Base-by-base conservation (phyloP, 2,113 vertebrate genomes). In the Nansenia antarctica region DNA sequence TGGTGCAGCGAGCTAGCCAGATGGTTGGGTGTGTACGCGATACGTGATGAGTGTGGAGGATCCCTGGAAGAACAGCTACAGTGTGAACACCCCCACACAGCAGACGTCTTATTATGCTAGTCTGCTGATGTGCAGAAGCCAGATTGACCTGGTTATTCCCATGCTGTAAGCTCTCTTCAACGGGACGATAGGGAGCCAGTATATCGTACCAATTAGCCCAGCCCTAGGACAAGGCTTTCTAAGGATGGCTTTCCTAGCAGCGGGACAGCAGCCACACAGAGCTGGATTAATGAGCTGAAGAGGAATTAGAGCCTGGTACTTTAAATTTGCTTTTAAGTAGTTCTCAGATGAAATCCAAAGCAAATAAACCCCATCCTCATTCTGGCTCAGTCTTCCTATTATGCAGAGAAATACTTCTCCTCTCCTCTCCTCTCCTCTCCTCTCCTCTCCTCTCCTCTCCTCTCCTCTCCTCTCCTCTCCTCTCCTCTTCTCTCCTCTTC, bases 131-230 rank as follows among this genome's bases (percentile, higher is more conserved):
- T n/a, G n/a, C n/a, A n/a, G n/a, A n/a, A n/a, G n/a, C n/a, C n/a
- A n/a, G n/a, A n/a, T n/a, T n/a, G n/a, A n/a, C n/a, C n/a, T 49
- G 2, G n/a, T 49, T 49, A 22, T 20, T 47, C 45, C 18, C 45
- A n/a, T n/a, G n/a, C 45, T 3, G 5, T 20, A 20, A 49, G 1
- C 3, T n/a, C 18, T 49, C n/a, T 34, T 27, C 4, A 47, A 12
- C 18, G 20, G n/a, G 34, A 31, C 57, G 59, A 52, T n/a, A 1
- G 35, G 35, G 60, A 57, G 0, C 9, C n/a, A 29, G 54, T 26
- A 30, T 27, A 57, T 30, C 12, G 27, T 20, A 62, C 57, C 57
- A 78, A 65, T 78, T 72, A 62, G 18, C 22, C 24, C 20, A 47
- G 8, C n/a, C 26, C 34, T 47, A 59, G 5, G 39, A 66, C n/a